Evolutionary conservation across 1,140 invertebrate species (phyloP), one percentile per base, ranked within the genome.

Genomic region (Mya arenaria): DNA sequence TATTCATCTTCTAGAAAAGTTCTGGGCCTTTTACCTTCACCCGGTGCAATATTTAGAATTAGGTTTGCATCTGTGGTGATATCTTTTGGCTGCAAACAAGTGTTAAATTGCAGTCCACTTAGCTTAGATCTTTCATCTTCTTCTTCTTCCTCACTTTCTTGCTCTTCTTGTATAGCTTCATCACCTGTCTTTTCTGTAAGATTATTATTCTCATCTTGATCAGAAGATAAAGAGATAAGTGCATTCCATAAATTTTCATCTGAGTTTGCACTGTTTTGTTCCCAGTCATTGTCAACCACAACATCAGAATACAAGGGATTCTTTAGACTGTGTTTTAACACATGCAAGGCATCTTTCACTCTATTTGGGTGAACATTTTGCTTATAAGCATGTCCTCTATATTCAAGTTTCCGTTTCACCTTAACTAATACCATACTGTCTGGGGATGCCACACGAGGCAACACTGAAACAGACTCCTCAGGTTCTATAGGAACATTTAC

Each of bases 11-110:
- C 30, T 34, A 36, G 28, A 60, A 36, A 2, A 60, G 23, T 37
- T 60, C 34, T n/a, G 25, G 34, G 23, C 4, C 39, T 75, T 37
- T 75, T 32, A 13, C 58, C 58, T 60, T 75, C 72, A 4, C 69
- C 69, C 19, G 69, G 69, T 5, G 69, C 69, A 8, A 73, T 28
- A 30, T 4, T 30, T 13, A 73, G n/a, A 32, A 73, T 56, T 30
- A 30, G 28, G 32, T 36, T 56, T 30, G 28, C 32, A 52, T 55
- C 44, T 5, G 48, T 25, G 32, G 4, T 32, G 8, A 55, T 1
- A 25, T 78, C 75, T 19, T 4, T 30, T 41, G 75, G 63, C 36
- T 78, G 62, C 23, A 78, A 6, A 32, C 75, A 78, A 6, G 62
- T 44, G 17, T 71, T 44, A 52, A 41, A 71, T 13, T 3, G 68